Base-by-base conservation (phyloP, 2,797 vertebrate genomes). In the Anableps anableps region DNA sequence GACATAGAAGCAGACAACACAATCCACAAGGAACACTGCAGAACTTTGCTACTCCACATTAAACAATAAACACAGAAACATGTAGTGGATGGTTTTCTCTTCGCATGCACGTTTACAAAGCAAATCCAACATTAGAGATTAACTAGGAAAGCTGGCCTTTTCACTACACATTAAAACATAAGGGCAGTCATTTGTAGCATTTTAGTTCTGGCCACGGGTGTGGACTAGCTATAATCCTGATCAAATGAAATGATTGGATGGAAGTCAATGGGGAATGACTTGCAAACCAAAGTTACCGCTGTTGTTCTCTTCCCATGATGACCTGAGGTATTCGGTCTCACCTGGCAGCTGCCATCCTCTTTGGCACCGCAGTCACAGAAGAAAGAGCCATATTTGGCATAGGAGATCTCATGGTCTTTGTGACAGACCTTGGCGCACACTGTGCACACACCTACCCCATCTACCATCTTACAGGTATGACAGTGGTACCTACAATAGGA, bases 281-380 rank as follows among this genome's bases (percentile, higher is more conserved):
- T 95, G 95, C 95, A 96, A 96, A 94, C 95, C 96, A 96, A 96
- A 96, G 96, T 96, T 96, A 96, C 96, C 96, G 96, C 95, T 95
- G 95, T 95, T 94, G 95, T 95, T 95, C 96, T 96, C 93, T 96
- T 96, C 92, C 96, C 96, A 96, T 96, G 96, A 95, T 96, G 96
- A 95, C 95, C 96, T 94, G 96, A 96, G 93, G 96, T 95, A 95
- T 96, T 95, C 95, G 95, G 95, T 96, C 96, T 97, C 96, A 99
- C 98, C 98, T 99, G 95, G 95, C 99, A 99, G 95, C 97, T 99
- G 94, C 99, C 98, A 93, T 99, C 99, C 91, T 99, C 99, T 93
- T 99, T 99, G 91, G 99, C 99, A 88, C 98, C 98, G 91, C 99
- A 99, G 96, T 99, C 99, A 94, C 99, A 99, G 96, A 99, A 99